phyloP scores from a whole-genome alignment of 1,140 invertebrate genomes.

The Oedothorax gibbosus region DNA sequence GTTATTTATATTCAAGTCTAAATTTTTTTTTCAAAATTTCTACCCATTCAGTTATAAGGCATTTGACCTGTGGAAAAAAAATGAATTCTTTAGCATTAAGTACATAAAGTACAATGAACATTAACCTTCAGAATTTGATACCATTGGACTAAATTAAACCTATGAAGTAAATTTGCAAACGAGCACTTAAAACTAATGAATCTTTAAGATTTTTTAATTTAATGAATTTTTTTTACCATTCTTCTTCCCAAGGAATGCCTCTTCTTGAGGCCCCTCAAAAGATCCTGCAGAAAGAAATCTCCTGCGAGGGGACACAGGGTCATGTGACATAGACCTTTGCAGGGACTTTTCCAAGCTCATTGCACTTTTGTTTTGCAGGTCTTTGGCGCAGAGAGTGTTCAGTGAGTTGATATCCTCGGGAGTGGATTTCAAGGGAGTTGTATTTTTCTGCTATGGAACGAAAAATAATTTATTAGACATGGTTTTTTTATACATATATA shows the following conservation, averaged over 20 bases:
- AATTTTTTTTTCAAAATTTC: no score
- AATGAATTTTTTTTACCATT: no score
- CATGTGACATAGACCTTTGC: background rate
- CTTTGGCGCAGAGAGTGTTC: background rate
- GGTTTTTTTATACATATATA: no score
- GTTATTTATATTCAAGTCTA: no score
- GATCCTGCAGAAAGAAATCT: conserved; percentile 26
- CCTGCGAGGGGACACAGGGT: conserved; percentile 4
- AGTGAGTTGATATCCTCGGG: background rate
- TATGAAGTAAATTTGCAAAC: background rate
- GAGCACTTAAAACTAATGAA: background rate
- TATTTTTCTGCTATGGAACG: no score
- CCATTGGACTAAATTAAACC: background rate
- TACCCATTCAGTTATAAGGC: no score
- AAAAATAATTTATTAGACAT: no score
- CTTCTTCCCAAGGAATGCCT: background rate
- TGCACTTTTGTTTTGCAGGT: background rate
- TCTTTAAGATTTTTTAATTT: no score
- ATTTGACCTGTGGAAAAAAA: background rate
- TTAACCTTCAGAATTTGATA: background rate
- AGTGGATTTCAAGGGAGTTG: no score
- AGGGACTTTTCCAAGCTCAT: background rate
- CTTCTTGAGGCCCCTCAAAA: background rate
- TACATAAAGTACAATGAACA: background rate
- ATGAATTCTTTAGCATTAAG: background rate